Percentiles rank a stretch among this genome's conserved stretches.
These are phyloP conservation scores for Alcis repandata DNA, from an alignment of 2,888 invertebrate genomes.

Conservation along the genomic window DNA sequence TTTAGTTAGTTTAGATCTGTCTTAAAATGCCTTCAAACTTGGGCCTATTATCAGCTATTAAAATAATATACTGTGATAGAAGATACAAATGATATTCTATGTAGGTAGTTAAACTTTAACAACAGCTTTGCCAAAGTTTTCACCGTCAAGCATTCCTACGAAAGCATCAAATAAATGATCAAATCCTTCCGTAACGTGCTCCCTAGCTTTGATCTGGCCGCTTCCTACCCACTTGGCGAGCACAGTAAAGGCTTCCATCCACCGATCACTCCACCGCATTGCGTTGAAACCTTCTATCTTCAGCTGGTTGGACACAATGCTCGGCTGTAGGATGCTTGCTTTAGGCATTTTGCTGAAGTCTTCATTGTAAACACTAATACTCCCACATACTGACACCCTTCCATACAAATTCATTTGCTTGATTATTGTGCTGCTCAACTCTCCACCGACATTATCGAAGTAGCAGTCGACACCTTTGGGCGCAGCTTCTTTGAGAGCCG, in stretches of 20 bases:
- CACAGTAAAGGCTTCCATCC: constrained; percentile 86
- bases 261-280: constrained; percentile 82
- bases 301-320: constrained; percentile 62
- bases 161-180: constrained; percentile 90
- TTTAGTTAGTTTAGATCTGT: too few relatives aligned
- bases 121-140: constrained; percentile 90
- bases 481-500: constrained; percentile 84
- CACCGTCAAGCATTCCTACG: constrained; percentile 87
- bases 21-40: too few relatives aligned
- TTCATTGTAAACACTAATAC: constrained; percentile 85
- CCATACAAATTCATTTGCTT: constrained; percentile 86
- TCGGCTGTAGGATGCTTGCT: constrained; percentile 15
- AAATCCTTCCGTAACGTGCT: constrained; percentile 90
- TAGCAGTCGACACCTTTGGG: constrained; percentile 87
- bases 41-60: too few relatives aligned
- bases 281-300: constrained; percentile 87
- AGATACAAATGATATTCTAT: too few relatives aligned
- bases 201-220: constrained; percentile 87
- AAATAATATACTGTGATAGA: too few relatives aligned
- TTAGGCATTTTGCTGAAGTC: constrained; percentile 51
- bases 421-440: constrained; percentile 85
- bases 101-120: constrained; percentile 88
- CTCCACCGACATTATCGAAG: constrained; percentile 92
- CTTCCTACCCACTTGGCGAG: constrained; percentile 85
- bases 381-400: constrained; percentile 87